A percentile compares a stretch with the other conserved stretches of the same genome.
phyloP scores from a whole-genome alignment of 2,113 vertebrate species.

The Anser cygnoides region DNA sequence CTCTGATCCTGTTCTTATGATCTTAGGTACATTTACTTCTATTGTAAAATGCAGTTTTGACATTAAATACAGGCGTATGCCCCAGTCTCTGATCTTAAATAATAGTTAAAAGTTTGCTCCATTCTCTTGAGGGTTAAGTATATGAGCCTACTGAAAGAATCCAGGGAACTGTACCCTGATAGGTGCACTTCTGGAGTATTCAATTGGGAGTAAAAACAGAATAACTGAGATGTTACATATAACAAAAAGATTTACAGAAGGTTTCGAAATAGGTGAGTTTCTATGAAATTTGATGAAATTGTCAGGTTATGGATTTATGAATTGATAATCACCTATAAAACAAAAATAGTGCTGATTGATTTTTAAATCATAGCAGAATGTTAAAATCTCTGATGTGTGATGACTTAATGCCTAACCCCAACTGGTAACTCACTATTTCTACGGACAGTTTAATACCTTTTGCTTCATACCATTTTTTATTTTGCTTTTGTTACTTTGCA shows the following conservation, averaged over 20 bases:
- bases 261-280: background rate
- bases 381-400: background rate
- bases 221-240: background rate
- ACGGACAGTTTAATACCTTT: background rate
- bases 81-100: background rate
- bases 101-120: background rate
- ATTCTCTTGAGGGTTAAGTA: background rate
- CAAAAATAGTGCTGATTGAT: background rate
- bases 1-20: background rate
- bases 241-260: background rate
- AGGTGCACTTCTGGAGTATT: background rate
- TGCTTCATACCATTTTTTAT: background rate
- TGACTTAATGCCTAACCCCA: background rate
- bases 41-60: background rate
- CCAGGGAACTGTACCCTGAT: background rate
- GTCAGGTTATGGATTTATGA: background rate
- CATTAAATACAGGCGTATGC: background rate
- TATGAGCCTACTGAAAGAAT: background rate
- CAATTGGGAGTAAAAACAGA: background rate
- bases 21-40: background rate
- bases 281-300: too few relatives aligned
- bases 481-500: background rate
- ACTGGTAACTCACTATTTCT: background rate
- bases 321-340: background rate
- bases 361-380: background rate